Conservation (phyloP, 2,888 invertebrate species). For the Pristionchus fissidentatus region DNA sequence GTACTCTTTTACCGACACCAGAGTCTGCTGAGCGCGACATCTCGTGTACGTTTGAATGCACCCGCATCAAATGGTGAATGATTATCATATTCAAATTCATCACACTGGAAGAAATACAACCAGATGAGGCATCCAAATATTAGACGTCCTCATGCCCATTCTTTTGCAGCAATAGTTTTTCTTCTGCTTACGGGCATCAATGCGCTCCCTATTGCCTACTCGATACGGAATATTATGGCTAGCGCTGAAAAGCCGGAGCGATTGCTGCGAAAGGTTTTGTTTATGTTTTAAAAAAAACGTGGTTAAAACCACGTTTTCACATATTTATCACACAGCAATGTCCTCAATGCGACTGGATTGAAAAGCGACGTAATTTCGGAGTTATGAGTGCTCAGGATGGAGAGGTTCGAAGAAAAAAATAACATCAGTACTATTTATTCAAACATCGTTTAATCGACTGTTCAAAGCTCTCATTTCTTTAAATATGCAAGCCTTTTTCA, state of each 20-base stretch:
- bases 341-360: background rate
- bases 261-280: too few relatives aligned
- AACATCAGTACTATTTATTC: too few relatives aligned
- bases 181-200: background rate
- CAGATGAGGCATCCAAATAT: background rate
- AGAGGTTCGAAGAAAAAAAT: too few relatives aligned
- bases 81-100: too few relatives aligned
- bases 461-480: too few relatives aligned
- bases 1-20: conserved; percentile 9
- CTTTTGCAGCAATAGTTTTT: background rate
- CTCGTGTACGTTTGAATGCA: too few relatives aligned
- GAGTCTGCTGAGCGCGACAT: background rate
- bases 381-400: too few relatives aligned
- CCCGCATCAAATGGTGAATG: too few relatives aligned
- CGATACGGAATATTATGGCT: background rate
- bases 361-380: background rate
- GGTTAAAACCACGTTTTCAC: background rate
- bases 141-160: too few relatives aligned
- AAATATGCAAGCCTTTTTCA: too few relatives aligned
- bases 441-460: too few relatives aligned
- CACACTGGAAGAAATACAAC: background rate
- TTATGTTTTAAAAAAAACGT: background rate
- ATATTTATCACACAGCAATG: background rate
- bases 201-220: background rate
- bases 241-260: too few relatives aligned